Evolutionary conservation across 1,140 invertebrate genomes (phyloP).

Genomic region (Leptoteleia sp.): DNA sequence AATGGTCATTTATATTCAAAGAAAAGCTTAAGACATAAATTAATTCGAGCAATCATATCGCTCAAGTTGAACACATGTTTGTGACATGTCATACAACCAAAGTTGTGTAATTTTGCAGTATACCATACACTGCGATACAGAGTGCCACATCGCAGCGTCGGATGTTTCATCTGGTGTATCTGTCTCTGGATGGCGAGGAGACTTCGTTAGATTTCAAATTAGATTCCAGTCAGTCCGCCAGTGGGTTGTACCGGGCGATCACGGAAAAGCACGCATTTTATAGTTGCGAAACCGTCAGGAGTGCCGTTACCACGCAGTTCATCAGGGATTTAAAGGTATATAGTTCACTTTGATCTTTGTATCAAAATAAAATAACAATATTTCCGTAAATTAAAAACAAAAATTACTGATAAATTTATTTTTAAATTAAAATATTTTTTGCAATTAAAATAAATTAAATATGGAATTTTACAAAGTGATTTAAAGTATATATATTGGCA

Average conservation of each 20-base stretch:
- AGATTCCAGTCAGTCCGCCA: conserved; percentile 88
- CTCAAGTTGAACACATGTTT: conserved; percentile 23
- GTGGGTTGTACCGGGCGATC: conserved; percentile 91
- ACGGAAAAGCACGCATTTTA: conserved; percentile 96
- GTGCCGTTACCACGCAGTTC: conserved; percentile 92
- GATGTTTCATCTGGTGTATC: conserved; percentile 88
- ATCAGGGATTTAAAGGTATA: conserved; percentile 91
- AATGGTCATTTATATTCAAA: conserved; percentile 11
- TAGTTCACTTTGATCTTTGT: no score
- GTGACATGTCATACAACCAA: conserved; percentile 11
- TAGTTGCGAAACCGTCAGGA: conserved; percentile 93
- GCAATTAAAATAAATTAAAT: no score
- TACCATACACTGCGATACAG: conserved; percentile 91
- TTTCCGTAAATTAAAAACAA: no score
- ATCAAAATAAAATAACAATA: no score
- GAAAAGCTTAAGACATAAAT: neutral
- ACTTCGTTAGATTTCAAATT: conserved; percentile 89
- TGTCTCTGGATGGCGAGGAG: conserved; percentile 86
- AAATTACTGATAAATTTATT: no score
- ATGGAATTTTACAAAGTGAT: no score
- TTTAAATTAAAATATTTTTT: no score
- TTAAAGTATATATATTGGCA: no score
- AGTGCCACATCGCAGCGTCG: conserved; percentile 88
- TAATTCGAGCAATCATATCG: neutral
- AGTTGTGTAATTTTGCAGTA: conserved; percentile 82